Evolutionary conservation across 2,888 invertebrate genomes (phyloP), one percentile per base, ranked within the genome.

Genomic region (Diarsia rubi): DNA sequence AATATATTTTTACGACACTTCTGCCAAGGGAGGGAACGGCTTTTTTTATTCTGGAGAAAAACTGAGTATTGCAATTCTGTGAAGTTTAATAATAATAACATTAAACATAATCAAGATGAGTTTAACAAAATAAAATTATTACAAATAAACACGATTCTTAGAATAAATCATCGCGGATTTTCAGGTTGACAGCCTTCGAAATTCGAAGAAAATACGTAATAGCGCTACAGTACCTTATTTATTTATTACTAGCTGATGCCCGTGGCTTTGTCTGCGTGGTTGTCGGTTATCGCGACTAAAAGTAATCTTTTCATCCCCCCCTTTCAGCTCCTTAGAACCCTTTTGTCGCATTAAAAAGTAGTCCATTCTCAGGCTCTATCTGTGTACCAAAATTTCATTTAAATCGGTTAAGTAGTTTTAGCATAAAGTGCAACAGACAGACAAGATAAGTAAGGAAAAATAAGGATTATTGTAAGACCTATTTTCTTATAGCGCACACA

Each of bases 1-100:
- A 2, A 54, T 64, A 45, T 54, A 77, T 54, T 73, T 74, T 74
- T 37, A 64, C 6, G 57, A 44, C 63, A 63, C 42, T 9, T 5
- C n/a, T 44, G 3, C n/a, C 52, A 44, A n/a, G 24, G 16, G 14
- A 27, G 31, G 21, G n/a, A 21, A 59, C n/a, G 44, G 44, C 21
- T 67, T 47, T 4, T 21, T 12, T 31, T 24, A 31, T 37, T 12
- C 37, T n/a, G 9, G 1, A 31, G 14, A 31, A 65, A 47, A 21
- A n/a, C 57, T 12, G 12, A 24, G 0, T 4, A 12, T 19, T 65
- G 31, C 21, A 27, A 49, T 47, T 63, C 19, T 71, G 49, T 24
- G 21, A 31, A 24, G 2, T 21, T 37, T 19, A n/a, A 2, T 37
- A 19, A 37, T n/a, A 27, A 8, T 2, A 2, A 24, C 16, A 27